Base-by-base conservation (phyloP, 2,113 vertebrate species). In the Gasterosteus aculeatus region DNA sequence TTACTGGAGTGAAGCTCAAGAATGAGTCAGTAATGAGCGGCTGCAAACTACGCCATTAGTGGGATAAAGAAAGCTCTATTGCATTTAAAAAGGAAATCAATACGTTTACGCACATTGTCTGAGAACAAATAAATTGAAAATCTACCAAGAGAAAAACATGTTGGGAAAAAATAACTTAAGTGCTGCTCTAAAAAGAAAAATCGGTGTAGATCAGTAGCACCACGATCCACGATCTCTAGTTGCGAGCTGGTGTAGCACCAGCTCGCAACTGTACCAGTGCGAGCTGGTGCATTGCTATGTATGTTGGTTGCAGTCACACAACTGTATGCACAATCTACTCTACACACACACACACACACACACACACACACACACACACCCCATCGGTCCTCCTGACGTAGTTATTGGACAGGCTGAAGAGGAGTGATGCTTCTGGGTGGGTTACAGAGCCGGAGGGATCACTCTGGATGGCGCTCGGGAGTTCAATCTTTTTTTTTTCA, bases 361-460 rank as follows among this genome's bases (percentile, higher is more conserved):
- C 14, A 47, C 46, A 12, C 9, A 3, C 9, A 16, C 44, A 19
- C 16, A 49, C 76, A 75, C 74, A 69, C 66, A 70, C 66, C 19
- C 60, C 41, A 75, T 68, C 68, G 73, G 70, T 76, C 75, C 74
- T 69, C 81, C 72, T 77, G 77, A 83, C 54, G 69, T 73, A 60
- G 69, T 82, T 93, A 80, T 87, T 82, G 67, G 75, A 87, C 78
- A 73, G 63, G 61, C 81, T 86, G 88, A 87, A 85, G 51, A 69
- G 72, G 74, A 81, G 83, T 58, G 80, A 87, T 85, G 77, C 87
- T 89, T 85, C 29, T 66, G 76, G 79, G 73, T 78, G 78, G 86
- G 75, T 86, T 88, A 86, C 85, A 81, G 67, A 77, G 61, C 86
- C 89, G 18, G 14, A 66, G 77, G 89, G 80, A 84, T 60, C 81